A percentile compares a stretch with the other conserved stretches of the same genome.
Conservation (phyloP, 2,797 vertebrate genomes). For the Avahi laniger region DNA sequence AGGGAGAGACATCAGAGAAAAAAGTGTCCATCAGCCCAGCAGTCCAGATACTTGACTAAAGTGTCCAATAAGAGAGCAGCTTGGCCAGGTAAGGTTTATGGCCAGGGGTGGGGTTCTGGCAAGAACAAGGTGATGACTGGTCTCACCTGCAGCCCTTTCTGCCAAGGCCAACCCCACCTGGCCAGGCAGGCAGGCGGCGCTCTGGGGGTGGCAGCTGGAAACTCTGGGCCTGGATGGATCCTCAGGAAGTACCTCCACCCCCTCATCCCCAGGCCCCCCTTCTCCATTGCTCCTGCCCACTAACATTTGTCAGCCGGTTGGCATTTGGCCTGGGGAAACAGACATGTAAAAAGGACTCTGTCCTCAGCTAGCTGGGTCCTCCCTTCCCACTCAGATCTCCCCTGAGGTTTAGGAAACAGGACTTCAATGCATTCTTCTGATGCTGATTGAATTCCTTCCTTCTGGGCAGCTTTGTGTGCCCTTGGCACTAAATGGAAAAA, state of each 20-base stretch:
- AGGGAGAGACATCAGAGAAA: background rate
- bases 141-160: background rate
- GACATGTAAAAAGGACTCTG: background rate
- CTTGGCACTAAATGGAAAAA: background rate
- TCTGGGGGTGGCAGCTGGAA: background rate
- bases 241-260: background rate
- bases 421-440: constrained; percentile 46
- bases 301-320: background rate
- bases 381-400: background rate
- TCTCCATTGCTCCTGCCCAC: background rate
- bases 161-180: background rate
- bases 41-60: background rate
- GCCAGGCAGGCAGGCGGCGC: background rate
- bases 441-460: constrained; percentile 34
- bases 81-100: background rate
- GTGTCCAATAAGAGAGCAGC: background rate
- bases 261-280: background rate
- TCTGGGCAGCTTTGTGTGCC: background rate
- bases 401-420: constrained; percentile 37
- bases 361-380: background rate
- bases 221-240: background rate
- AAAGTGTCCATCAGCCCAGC: background rate
- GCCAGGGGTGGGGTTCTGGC: background rate
- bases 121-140: background rate
- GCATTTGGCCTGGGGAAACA: background rate